These are phyloP conservation scores for Portevinia maculata DNA, from an alignment of 2,888 invertebrate species.

Conservation along the genomic window DNA sequence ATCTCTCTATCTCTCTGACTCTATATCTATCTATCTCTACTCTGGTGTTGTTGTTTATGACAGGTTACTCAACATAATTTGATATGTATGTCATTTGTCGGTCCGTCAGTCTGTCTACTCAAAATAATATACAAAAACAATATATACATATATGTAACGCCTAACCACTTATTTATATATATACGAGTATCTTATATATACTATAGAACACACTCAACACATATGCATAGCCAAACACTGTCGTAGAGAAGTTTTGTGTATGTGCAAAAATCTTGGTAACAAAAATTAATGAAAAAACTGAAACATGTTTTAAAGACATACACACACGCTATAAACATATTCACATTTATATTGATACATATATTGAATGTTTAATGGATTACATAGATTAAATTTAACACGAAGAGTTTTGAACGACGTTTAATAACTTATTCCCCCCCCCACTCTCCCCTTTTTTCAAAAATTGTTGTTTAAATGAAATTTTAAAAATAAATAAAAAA, in stretches of 20 bases:
- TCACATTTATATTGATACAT: constrained; percentile 31
- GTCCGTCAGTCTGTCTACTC: constrained; percentile 37
- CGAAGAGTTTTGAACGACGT: constrained; percentile 17
- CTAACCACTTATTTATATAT: constrained; percentile 54
- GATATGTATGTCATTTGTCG: constrained; percentile 3
- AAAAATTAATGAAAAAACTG: constrained; percentile 2
- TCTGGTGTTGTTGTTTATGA: constrained; percentile 12
- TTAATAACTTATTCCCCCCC: too few relatives aligned
- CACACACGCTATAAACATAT: constrained; percentile 13
- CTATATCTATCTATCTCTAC: constrained; percentile 1
- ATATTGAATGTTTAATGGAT: constrained; percentile 28
- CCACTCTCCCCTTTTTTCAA: too few relatives aligned
- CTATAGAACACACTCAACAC: constrained; percentile 23
- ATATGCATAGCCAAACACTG: constrained; percentile 22
- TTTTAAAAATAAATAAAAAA: neutral
- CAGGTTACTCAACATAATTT: constrained; percentile 5
- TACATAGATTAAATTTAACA: constrained; percentile 27
- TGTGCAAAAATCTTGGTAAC: constrained; percentile 19
- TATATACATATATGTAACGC: neutral
- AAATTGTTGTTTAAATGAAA: neutral
- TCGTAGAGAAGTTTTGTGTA: constrained; percentile 29
- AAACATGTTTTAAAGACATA: constrained; percentile 33
- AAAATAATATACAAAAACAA: neutral
- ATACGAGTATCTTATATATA: constrained; percentile 60
- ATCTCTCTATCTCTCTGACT: constrained; percentile 2